These are phyloP conservation scores for Ctenomys sociabilis DNA, from an alignment of 2,113 vertebrate genomes.

Conservation along the genomic window DNA sequence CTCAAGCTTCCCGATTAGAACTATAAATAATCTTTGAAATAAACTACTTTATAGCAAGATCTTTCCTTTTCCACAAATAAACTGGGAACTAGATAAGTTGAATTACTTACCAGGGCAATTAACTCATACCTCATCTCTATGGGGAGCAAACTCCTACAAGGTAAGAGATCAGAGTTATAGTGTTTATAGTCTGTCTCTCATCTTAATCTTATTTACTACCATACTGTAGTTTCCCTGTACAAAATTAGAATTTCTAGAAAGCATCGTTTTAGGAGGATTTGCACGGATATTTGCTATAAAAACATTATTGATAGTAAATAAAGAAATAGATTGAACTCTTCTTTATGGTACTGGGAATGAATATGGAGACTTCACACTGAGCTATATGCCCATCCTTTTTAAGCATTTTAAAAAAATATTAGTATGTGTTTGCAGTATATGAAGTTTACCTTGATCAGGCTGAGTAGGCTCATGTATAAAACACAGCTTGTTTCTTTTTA, in stretches of 20 bases:
- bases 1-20: neutral
- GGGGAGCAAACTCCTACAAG: neutral
- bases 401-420: neutral
- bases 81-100: neutral
- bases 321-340: neutral
- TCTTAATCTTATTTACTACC: neutral
- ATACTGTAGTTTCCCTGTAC: neutral
- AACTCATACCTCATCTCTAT: neutral
- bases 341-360: neutral
- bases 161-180: neutral
- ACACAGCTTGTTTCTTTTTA: neutral
- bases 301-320: neutral
- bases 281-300: neutral
- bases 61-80: neutral
- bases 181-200: neutral
- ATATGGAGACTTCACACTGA: neutral
- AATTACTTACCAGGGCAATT: neutral
- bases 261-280: neutral
- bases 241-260: slow-evolving; percentile 19
- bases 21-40: neutral
- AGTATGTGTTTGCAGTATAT: neutral
- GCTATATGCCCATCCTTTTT: neutral
- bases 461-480: no score
- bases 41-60: neutral
- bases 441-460: neutral